Percentiles rank a stretch among this genome's conserved stretches.
Evolutionary conservation across 2,797 vertebrate species (phyloP).

Genomic region (Setipinna tenuifilis): DNA sequence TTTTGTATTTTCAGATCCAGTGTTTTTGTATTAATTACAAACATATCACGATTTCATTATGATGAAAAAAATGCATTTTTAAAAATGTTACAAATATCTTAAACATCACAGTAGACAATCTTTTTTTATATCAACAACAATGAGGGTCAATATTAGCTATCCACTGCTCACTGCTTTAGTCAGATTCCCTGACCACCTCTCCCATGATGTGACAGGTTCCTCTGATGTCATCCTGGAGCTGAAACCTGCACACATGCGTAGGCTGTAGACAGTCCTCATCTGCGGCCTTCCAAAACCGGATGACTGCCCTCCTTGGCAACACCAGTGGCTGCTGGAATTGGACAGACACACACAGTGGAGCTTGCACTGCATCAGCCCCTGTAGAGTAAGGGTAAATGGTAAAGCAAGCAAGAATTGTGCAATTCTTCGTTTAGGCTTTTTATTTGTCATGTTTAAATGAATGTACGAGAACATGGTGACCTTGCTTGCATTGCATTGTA

Average conservation of each 20-base stretch:
- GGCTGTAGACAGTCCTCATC: not conserved
- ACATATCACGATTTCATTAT: not conserved
- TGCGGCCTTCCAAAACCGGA: constrained; percentile 61
- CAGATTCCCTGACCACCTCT: constrained; percentile 46
- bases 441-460: not conserved
- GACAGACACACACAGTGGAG: constrained; percentile 60
- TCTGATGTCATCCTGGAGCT: constrained; percentile 52
- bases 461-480: not conserved
- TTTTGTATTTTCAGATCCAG: not conserved
- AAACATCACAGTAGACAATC: not conserved
- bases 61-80: not conserved
- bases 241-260: constrained; percentile 52
- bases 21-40: not conserved
- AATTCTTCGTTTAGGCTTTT: not conserved
- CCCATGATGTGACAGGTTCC: constrained; percentile 54
- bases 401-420: not conserved
- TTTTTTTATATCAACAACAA: not conserved
- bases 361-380: constrained; percentile 65
- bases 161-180: not conserved
- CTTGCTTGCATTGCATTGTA: not conserved
- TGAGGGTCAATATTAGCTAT: not conserved
- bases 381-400: constrained; percentile 28
- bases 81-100: not conserved
- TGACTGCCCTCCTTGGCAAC: constrained; percentile 49
- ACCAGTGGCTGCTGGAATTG: constrained; percentile 58